Evolutionary conservation across 2,113 vertebrate species (phyloP), one percentile per base, ranked within the genome.

Genomic region (Zootoca vivipara): DNA sequence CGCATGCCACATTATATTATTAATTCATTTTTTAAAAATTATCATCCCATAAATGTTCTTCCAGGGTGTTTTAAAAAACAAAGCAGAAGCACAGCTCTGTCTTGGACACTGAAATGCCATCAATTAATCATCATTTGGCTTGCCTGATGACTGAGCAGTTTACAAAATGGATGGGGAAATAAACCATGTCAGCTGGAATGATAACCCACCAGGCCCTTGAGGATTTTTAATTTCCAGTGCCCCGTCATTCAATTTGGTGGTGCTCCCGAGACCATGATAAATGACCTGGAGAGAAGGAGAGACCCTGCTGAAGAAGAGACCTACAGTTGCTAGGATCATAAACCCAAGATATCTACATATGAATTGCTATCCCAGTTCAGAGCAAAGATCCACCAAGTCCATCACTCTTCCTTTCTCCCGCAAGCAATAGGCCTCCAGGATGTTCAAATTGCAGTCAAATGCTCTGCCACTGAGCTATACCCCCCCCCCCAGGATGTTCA

Each of bases 11-110:
- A 88, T 75, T 85, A 87, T 90, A 75, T 79, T 64, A 92, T 89
- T 95, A 86, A 93, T 90, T 90, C 91, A 90, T 89, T 82, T 92
- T 87, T 35, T 1, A 20, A 73, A 87, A 87, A 90, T 88, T 91
- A 91, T 84, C 46, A 91, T 92, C 90, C 91, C 72, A 10, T 42
- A 46, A 89, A 81, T 90, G 86, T 89, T 70, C 82, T 84, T 78
- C 87, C 90, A 69, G 87, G 84, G 89, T 35, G 15, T 89, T 90
- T 26, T 3, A 38, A 38, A 69, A 30, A 72, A 35, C 5, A 56
- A 28, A 80, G 28, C 26, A 24, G 7, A 73, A 87, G 72, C 64
- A 67, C 86, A 84, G 78, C 85, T 75, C 1, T 15, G 33, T 82
- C 78, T 33, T 80, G 28, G 83, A 64, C 38, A 87, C 22, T 87